These are phyloP conservation scores for Chironomus striatipennis DNA, from an alignment of 1,140 invertebrate species.

Conservation along the genomic window DNA sequence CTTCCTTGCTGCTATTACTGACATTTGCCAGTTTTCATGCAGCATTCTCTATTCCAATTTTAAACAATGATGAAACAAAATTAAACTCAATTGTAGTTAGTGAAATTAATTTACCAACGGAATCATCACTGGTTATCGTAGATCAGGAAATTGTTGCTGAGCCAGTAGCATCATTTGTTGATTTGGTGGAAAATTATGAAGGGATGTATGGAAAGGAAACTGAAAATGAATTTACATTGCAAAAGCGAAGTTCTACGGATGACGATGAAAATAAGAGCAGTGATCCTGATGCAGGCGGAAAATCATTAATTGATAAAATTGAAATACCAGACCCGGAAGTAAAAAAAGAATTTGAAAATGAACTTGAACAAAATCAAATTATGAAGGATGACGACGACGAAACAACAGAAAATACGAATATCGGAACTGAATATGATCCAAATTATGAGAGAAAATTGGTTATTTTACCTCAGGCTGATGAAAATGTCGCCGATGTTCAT, in stretches of 20 bases:
- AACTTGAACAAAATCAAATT: neutral
- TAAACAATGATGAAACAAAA: neutral
- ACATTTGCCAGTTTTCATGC: neutral
- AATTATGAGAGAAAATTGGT: neutral
- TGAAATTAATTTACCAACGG: constrained; percentile 3
- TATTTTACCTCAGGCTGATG: neutral
- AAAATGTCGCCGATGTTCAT: neutral
- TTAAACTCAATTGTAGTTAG: neutral
- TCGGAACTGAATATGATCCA: neutral
- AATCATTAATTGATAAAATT: neutral
- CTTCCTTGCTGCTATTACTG: neutral
- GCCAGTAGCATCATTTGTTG: neutral
- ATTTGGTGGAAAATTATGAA: neutral
- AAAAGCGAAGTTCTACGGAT: neutral
- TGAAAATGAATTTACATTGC: neutral
- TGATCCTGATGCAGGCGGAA: neutral
- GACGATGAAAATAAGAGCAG: neutral
- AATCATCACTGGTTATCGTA: neutral
- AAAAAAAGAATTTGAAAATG: constrained; percentile 9
- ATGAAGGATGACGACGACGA: neutral
- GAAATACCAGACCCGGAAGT: constrained; percentile 3
- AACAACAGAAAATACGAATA: neutral
- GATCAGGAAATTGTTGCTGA: neutral
- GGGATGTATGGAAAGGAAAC: neutral
- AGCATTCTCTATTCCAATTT: neutral